Conservation (phyloP, 2,113 vertebrate genomes). For the Gallinago jamesoni region DNA sequence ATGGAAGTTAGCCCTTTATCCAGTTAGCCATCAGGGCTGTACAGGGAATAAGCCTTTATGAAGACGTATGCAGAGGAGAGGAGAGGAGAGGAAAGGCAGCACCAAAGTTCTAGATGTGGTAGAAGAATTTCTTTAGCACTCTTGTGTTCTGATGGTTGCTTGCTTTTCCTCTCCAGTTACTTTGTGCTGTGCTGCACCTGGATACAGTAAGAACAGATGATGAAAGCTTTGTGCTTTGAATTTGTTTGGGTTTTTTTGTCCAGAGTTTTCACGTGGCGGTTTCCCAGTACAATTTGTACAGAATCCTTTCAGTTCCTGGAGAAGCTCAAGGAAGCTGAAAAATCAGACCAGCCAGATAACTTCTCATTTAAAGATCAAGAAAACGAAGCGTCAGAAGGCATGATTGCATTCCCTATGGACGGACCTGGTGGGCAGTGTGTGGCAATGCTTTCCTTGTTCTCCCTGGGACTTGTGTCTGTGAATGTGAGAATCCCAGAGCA, state of each 20-base stretch:
- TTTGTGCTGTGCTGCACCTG: background rate
- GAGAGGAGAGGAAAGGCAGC: background rate
- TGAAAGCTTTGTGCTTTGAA: background rate
- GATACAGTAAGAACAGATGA: background rate
- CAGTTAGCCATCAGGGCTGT: background rate
- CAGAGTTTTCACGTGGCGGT: slow-evolving; percentile 92
- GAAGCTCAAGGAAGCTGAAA: slow-evolving; percentile 69
- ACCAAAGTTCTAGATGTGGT: background rate
- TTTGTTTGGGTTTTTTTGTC: background rate
- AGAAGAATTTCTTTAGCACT: background rate
- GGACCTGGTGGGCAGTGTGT: slow-evolving; percentile 86
- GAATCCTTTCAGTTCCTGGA: slow-evolving; percentile 85
- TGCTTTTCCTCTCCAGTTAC: background rate
- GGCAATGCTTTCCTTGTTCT: slow-evolving; percentile 82
- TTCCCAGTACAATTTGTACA: slow-evolving; percentile 83
- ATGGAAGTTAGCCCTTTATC: rapidly evolving
- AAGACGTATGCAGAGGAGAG: background rate
- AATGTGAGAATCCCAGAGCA: slow-evolving; percentile 88
- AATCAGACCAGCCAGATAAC: slow-evolving; percentile 62
- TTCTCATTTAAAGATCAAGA: slow-evolving; percentile 79
- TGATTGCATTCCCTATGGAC: slow-evolving; percentile 83
- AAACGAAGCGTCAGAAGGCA: slow-evolving; percentile 43
- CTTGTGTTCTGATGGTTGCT: background rate
- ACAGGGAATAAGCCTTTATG: background rate
- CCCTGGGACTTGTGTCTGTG: slow-evolving; percentile 85